Evolutionary conservation across 2,797 vertebrate genomes (phyloP).

Genomic region (Staurois parvus): DNA sequence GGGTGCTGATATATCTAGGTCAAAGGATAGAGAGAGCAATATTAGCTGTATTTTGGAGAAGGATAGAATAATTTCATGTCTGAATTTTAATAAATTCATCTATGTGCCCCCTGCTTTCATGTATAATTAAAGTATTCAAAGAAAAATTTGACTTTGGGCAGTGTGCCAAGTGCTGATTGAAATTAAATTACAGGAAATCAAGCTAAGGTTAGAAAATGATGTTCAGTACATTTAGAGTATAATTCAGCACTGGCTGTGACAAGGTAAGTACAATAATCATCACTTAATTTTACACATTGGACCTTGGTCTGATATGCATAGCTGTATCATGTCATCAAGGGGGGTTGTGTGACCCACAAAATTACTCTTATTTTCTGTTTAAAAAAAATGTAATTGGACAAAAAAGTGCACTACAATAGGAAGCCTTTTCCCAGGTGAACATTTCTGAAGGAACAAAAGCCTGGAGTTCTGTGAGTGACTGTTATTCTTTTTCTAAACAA

Average conservation of each 20-base stretch:
- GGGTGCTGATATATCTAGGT: not conserved
- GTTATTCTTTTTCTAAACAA: too few species aligned
- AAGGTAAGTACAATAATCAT: not conserved
- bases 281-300: not conserved
- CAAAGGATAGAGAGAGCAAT: not conserved
- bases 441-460: too few species aligned
- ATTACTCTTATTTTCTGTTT: too few species aligned
- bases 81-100: constrained; percentile 19
- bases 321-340: too few species aligned
- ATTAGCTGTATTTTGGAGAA: not conserved
- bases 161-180: constrained; percentile 28
- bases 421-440: too few species aligned
- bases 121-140: constrained; percentile 37
- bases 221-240: not conserved
- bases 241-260: constrained; percentile 1
- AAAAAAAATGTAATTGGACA: too few species aligned
- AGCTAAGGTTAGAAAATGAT: constrained; percentile 24
- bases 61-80: not conserved
- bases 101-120: constrained; percentile 24
- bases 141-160: constrained; percentile 21
- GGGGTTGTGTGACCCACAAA: too few species aligned
- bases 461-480: too few species aligned
- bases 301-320: too few species aligned
- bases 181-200: constrained; percentile 29
- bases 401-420: not conserved